Base-by-base conservation (phyloP, 1,140 invertebrate species). In the Drosophila tsacasi region DNA sequence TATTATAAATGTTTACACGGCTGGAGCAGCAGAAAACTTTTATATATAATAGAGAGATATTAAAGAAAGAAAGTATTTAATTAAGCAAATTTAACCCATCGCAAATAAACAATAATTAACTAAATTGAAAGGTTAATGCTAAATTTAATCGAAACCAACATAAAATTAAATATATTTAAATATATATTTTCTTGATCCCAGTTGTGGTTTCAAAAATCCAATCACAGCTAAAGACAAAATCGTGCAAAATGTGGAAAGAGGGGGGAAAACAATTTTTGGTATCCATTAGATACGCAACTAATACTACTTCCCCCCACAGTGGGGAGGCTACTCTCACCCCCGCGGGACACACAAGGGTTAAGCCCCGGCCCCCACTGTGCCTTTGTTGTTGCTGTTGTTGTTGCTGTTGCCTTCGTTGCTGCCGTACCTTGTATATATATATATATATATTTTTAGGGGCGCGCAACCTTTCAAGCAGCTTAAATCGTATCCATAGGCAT, bases 251-350 rank as follows among this genome's bases (percentile, higher is more conserved):
- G 30, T 49, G 32, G 9, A 23, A 25, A 25, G 2, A 17, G 15
- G 46, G 35, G 40, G n/a, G 19, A 58, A 69, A 65, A 80, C 72
- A 85, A 73, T 72, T 73, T 73, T 81, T 85, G 73, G 82, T 84
- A 85, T 81, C 82, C 82, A 85, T 85, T 84, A 84, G 82, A 85
- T 84, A 84, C 82, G 78, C 78, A 85, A 84, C 82, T 85, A 85
- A 80, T 79, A 77, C 81, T 63, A 67, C 76, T 25, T 3, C 1
- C 32, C 32, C 32, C 10, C 32, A 0, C 6, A 15, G 15, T 9
- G 21, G 8, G 15, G 17, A 46, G 57, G 5, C 39, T 19, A 44
- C 32, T 37, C 54, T 55, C 50, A 54, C 46, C 62, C 54, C 57
- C 23, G 25, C 21, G 37, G 61, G 35, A 49, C 62, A 19, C 49